Evolutionary conservation across 2,888 invertebrate species (phyloP).

Genomic region (Phortica magna): DNA sequence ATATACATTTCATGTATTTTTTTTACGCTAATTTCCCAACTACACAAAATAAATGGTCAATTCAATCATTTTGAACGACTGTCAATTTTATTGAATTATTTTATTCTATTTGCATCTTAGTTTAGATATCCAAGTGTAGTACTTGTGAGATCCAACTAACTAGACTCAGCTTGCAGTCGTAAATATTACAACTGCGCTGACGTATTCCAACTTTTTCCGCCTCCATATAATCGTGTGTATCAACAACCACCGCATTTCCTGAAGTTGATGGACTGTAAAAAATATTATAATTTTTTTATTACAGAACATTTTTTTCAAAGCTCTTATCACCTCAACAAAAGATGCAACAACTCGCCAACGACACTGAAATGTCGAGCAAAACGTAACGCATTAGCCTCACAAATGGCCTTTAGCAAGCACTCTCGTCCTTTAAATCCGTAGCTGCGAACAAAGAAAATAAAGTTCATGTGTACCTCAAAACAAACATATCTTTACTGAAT

Average conservation of each 20-base stretch:
- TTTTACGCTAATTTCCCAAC: too few relatives aligned
- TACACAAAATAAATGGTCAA: too few relatives aligned
- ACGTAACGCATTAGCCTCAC: constrained; percentile 62
- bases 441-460: constrained; percentile 46
- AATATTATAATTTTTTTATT: constrained; percentile 10
- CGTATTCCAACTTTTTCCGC: constrained; percentile 57
- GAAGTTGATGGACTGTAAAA: constrained; percentile 63
- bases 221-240: constrained; percentile 48
- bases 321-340: constrained; percentile 63
- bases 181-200: constrained; percentile 51
- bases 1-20: too few relatives aligned
- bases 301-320: not conserved
- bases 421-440: constrained; percentile 70
- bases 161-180: constrained; percentile 59
- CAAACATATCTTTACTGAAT: not conserved
- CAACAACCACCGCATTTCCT: constrained; percentile 47
- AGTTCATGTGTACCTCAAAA: not conserved
- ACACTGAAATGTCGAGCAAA: constrained; percentile 64
- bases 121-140: constrained; percentile 36
- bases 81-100: too few relatives aligned
- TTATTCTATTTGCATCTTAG: too few relatives aligned
- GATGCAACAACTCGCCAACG: constrained; percentile 65
- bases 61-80: too few relatives aligned
- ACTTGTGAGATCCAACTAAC: constrained; percentile 62
- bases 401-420: constrained; percentile 68